Conservation (phyloP, 2,113 vertebrate genomes). For the Corythaixoides concolor region DNA sequence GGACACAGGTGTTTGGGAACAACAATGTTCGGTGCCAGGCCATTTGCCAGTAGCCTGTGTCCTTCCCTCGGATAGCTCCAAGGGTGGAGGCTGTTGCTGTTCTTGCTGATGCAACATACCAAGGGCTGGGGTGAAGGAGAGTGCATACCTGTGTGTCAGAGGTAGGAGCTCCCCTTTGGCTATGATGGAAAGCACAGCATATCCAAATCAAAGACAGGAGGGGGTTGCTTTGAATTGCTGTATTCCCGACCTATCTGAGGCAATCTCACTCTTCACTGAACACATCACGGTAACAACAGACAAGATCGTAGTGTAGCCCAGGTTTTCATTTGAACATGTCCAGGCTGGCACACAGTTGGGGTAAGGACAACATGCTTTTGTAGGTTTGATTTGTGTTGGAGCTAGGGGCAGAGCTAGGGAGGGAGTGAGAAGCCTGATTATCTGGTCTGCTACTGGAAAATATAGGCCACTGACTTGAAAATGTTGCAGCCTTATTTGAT, state of each 20-base stretch:
- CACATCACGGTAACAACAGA: not conserved
- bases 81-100: slow-evolving; percentile 11
- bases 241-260: slow-evolving; percentile 20
- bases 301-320: not conserved
- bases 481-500: not conserved
- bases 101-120: slow-evolving; percentile 48
- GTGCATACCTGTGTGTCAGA: slow-evolving; percentile 54
- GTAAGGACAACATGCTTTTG: not conserved
- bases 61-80: not conserved
- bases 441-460: slow-evolving; percentile 40
- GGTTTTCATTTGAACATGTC: slow-evolving; percentile 27
- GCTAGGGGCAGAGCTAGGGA: slow-evolving; percentile 5
- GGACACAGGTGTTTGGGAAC: not conserved
- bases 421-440: slow-evolving; percentile 35
- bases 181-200: slow-evolving; percentile 16
- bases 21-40: not conserved
- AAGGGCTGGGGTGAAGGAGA: slow-evolving; percentile 53
- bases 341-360: not conserved
- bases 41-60: not conserved
- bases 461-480: not conserved
- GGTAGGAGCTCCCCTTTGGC: slow-evolving; percentile 64
- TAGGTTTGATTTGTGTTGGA: slow-evolving; percentile 17
- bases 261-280: slow-evolving; percentile 9
- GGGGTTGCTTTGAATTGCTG: slow-evolving; percentile 23
- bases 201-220: slow-evolving; percentile 37